These are phyloP conservation scores for Valencia hispanica DNA, from an alignment of 2,797 vertebrate genomes.

Conservation along the genomic window DNA sequence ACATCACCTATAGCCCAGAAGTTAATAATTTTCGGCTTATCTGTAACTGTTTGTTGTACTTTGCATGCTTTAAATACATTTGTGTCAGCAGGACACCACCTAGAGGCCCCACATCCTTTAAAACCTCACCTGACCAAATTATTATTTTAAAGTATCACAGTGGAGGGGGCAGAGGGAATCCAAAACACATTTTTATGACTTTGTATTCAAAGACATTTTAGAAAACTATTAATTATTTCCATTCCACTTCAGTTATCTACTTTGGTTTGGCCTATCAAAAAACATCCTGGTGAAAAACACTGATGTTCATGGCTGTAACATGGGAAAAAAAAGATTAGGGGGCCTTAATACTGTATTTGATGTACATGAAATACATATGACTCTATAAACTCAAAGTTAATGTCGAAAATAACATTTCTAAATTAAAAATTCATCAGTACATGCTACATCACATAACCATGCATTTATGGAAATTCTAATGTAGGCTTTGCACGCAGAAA, in stretches of 20 bases:
- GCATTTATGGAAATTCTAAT: conserved; percentile 45
- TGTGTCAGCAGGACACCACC: too few species aligned
- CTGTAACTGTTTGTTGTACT: too few species aligned
- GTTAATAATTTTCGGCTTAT: too few species aligned
- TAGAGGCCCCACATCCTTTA: neutral
- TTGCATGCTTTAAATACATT: too few species aligned
- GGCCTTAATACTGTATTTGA: neutral
- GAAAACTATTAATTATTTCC: neutral
- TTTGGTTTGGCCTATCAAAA: neutral
- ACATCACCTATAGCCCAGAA: too few species aligned
- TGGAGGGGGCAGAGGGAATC: too few species aligned
- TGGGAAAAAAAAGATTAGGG: neutral
- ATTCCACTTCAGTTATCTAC: neutral
- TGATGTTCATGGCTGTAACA: neutral
- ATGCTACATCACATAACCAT: conserved; percentile 22
- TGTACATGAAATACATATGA: neutral
- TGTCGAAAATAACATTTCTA: neutral
- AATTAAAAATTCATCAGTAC: neutral
- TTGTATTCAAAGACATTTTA: neutral
- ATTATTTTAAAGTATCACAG: too few species aligned
- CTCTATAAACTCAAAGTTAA: neutral
- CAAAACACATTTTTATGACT: neutral
- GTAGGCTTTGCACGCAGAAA: conserved; percentile 58
- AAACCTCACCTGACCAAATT: too few species aligned
- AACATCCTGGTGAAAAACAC: too few species aligned